Percentiles rank a stretch among this genome's conserved stretches.
Evolutionary conservation across 2,888 invertebrate species (phyloP).

Genomic region (Dexiosoma caninum): DNA sequence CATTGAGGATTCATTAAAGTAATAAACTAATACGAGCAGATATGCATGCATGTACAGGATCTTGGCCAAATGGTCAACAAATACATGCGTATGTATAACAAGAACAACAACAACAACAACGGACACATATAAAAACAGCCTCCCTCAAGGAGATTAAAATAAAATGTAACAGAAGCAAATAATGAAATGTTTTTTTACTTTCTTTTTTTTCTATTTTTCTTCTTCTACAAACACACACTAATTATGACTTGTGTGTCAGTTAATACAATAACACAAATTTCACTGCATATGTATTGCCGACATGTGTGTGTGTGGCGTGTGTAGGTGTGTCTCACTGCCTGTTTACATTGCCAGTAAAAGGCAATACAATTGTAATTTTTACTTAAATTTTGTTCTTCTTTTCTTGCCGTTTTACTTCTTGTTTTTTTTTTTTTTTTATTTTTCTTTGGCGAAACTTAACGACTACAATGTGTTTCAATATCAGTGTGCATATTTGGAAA

Average conservation of each 20-base stretch:
- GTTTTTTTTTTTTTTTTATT: constrained; percentile 11
- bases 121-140: constrained; percentile 26
- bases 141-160: constrained; percentile 5
- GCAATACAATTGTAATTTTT: constrained; percentile 56
- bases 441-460: constrained; percentile 48
- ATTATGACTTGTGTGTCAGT: constrained; percentile 63
- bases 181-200: constrained; percentile 38
- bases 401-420: too few relatives aligned
- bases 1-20: constrained; percentile 60
- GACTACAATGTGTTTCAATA: constrained; percentile 58
- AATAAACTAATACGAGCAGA: constrained; percentile 44
- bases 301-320: constrained; percentile 20
- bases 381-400: constrained; percentile 29
- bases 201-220: too few relatives aligned
- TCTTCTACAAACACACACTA: constrained; percentile 36
- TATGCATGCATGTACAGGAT: neutral
- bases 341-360: constrained; percentile 33
- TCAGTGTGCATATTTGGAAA: constrained; percentile 27
- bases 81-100: too few relatives aligned
- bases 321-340: neutral
- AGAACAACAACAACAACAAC: neutral
- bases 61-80: constrained; percentile 16
- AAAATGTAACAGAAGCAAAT: neutral
- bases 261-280: constrained; percentile 56
- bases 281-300: constrained; percentile 17